Conservation (phyloP, 1,140 invertebrate genomes). For the Eurosta solidaginis region DNA sequence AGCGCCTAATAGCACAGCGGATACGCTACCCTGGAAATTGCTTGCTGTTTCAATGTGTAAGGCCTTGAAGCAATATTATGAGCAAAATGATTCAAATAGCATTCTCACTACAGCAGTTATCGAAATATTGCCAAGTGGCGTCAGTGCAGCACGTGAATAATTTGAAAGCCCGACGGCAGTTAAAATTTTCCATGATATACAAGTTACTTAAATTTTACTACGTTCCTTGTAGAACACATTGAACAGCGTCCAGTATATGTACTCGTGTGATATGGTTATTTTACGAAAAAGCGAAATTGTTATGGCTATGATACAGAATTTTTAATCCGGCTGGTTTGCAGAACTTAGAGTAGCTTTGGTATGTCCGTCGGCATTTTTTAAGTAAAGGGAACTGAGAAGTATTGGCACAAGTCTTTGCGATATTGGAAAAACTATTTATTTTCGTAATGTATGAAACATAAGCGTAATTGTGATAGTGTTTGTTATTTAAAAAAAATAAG, state of each 20-base stretch:
- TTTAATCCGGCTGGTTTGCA: background rate
- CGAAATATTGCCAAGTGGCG: conserved; percentile 33
- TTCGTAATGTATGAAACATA: background rate
- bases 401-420: background rate
- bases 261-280: background rate
- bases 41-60: conserved; percentile 55
- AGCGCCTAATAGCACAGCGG: background rate
- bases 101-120: conserved; percentile 22
- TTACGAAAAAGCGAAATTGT: conserved; percentile 30
- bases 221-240: background rate
- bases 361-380: conserved; percentile 28
- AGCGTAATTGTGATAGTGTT: conserved; percentile 36
- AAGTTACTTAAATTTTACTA: conserved; percentile 16
- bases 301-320: background rate
- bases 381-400: background rate
- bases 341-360: background rate
- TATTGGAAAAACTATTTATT: background rate
- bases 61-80: conserved; percentile 51
- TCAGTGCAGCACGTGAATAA: background rate
- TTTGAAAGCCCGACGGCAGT: conserved; percentile 22
- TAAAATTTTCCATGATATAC: background rate
- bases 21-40: conserved; percentile 48
- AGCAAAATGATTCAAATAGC: conserved; percentile 34
- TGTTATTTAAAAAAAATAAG: conserved; percentile 1
- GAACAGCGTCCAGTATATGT: background rate